A percentile compares a stretch with the other conserved stretches of the same genome.
Conservation (phyloP, 2,888 invertebrate genomes). For the Drosophila niveifrons region DNA sequence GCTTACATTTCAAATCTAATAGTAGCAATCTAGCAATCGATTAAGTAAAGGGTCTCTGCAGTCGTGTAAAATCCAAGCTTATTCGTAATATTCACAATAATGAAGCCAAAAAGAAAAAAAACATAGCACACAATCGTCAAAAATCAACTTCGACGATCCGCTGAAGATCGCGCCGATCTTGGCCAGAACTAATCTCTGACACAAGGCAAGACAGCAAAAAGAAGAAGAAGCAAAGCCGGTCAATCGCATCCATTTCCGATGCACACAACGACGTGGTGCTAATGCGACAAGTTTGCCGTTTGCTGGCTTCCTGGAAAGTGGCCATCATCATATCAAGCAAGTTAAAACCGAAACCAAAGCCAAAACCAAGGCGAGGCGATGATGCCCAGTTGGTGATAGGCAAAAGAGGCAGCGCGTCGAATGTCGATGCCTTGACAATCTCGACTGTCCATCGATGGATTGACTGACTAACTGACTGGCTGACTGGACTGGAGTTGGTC, state of each 20-base stretch:
- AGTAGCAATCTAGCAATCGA: too few species aligned
- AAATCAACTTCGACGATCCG: not conserved
- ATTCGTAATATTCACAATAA: not conserved
- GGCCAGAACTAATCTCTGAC: not conserved
- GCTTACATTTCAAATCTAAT: too few species aligned
- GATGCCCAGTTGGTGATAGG: constrained; percentile 52
- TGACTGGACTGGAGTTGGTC: too few species aligned
- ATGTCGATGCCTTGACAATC: constrained; percentile 41
- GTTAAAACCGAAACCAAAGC: constrained; percentile 5
- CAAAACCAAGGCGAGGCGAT: not conserved
- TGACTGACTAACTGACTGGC: constrained; percentile 28
- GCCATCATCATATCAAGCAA: constrained; percentile 8
- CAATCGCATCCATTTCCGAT: constrained; percentile 50
- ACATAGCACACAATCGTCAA: not conserved
- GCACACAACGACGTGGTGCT: constrained; percentile 57
- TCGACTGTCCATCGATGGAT: constrained; percentile 47
- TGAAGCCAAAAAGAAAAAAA: not conserved
- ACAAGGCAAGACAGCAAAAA: constrained; percentile 13
- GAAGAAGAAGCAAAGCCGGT: constrained; percentile 38
- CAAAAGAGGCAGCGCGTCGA: constrained; percentile 51
- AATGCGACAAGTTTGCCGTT: constrained; percentile 75
- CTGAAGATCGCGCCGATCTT: not conserved
- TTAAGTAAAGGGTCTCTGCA: too few species aligned
- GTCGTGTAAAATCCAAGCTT: too few species aligned
- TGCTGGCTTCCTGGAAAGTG: constrained; percentile 51